phyloP scores from a whole-genome alignment of 2,797 vertebrate species.

The Periparus ater region DNA sequence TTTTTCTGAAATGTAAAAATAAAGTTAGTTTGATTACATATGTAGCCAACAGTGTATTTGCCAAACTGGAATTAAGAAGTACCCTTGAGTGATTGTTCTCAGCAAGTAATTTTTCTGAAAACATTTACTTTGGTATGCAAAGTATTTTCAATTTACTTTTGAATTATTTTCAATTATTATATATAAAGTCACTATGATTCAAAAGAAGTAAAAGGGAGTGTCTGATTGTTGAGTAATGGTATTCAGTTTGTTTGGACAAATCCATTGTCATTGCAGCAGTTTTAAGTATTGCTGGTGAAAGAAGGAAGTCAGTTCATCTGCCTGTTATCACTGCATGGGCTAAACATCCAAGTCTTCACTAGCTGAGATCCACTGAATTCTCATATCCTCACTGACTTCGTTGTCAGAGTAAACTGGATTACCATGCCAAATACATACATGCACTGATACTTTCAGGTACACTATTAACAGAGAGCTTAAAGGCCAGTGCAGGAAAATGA shows the following conservation, averaged over 20 bases:
- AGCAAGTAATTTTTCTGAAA: not conserved
- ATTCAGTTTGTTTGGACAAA: not conserved
- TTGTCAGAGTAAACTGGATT: not conserved
- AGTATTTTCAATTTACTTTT: not conserved
- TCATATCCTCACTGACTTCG: not conserved
- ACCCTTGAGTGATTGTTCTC: not conserved
- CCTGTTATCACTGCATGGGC: accelerated
- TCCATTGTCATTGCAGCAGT: not conserved
- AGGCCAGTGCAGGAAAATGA: not conserved
- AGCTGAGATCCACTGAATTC: not conserved
- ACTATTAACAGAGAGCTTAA: not conserved
- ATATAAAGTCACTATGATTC: not conserved
- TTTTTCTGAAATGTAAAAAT: not conserved
- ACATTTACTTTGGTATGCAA: not conserved
- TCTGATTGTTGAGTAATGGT: not conserved
- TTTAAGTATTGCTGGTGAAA: not conserved
- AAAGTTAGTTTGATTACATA: not conserved
- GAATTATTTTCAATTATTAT: not conserved
- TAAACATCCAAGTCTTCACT: not conserved
- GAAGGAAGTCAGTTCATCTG: not conserved
- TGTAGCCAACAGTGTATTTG: not conserved
- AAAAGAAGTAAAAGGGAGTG: not conserved
- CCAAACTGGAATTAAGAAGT: not conserved
- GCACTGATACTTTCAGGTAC: not conserved
- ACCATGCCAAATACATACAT: not conserved